Base-by-base conservation (phyloP, 2,888 invertebrate genomes). In the Augiades crinisus region DNA sequence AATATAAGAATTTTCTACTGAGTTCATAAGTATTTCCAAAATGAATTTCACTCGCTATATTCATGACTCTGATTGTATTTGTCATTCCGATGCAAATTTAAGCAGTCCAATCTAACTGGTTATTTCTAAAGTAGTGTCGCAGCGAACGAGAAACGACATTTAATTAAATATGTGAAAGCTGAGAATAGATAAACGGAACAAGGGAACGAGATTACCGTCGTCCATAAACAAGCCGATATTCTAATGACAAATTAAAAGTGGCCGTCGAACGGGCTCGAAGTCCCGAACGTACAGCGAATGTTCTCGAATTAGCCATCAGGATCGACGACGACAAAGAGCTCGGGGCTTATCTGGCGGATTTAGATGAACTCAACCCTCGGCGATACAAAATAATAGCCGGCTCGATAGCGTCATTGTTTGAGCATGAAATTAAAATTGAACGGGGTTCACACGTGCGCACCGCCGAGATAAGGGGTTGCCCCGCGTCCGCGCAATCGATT, bases 391-490 rank as follows among this genome's bases (percentile, higher is more conserved):
- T 87, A 88, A 88, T 88, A 85, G 87, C 78, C 65, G 72, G 78
- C 79, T 81, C 84, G 86, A 87, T 88, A 85, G 77, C 88, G 83
- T 79, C 87, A 89, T 89, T 89, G 88, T 88, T 89, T 89, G 87
- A 87, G 88, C 88, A 89, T 89, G 88, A 89, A 89, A 89, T 89
- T 89, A 89, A 89, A 89, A 88, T 87, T 86, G 87, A 86, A 80
- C 84, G 81, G 79, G 79, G 82, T 88, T 89, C 88, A 88, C 88
- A 89, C 88, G 88, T 89, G 88, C 88, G 84, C 84, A 78, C 70
- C 55, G 78, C 70, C 63, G 70, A 81, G 88, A 89, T 88, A 88
- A 88, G 87, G 86, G 87, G 82, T 78, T 75, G 72, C 70, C 69
- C 68, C 67, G 67, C 63, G 64, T 63, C 64, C 72, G 70, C 72